Percentiles rank a stretch among this genome's conserved stretches.
phyloP scores from a whole-genome alignment of 1,140 invertebrate genomes.

The Lordiphosa collinella region DNA sequence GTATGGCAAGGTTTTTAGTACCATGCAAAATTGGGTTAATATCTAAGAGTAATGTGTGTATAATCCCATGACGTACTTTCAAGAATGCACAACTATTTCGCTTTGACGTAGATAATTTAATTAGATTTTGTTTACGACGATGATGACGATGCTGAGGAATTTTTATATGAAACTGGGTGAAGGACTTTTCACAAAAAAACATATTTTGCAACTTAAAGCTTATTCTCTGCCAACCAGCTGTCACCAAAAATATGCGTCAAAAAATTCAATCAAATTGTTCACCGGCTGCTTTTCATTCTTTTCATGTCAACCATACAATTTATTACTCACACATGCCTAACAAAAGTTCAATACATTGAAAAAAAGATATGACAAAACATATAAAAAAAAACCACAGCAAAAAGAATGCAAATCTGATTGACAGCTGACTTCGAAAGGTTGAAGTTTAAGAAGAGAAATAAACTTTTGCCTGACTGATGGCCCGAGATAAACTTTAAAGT shows the following conservation, averaged over 20 bases:
- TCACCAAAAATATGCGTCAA: not conserved
- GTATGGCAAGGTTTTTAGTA: slow-evolving; percentile 8
- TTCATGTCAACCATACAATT: not conserved
- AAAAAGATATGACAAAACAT: not conserved
- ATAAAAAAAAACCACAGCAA: not conserved
- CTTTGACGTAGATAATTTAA: slow-evolving; percentile 52
- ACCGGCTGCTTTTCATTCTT: not conserved
- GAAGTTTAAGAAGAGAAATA: slow-evolving; percentile 2
- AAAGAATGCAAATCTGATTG: slow-evolving; percentile 11
- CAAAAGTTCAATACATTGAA: not conserved
- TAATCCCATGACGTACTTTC: slow-evolving; percentile 8
- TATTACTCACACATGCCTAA: slow-evolving; percentile 4
- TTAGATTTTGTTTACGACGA: slow-evolving; percentile 33
- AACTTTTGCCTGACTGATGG: slow-evolving; percentile 15
- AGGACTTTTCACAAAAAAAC: not conserved
- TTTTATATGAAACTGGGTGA: slow-evolving; percentile 2
- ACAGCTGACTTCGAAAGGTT: slow-evolving; percentile 8
- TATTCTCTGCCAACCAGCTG: not conserved
- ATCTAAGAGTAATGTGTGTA: slow-evolving; percentile 11
- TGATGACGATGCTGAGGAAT: not conserved
- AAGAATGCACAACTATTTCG: slow-evolving; percentile 34
- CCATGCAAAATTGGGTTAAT: slow-evolving; percentile 9
- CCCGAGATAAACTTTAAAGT: slow-evolving; percentile 8
- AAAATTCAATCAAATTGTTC: slow-evolving; percentile 3
- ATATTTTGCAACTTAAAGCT: not conserved